These are phyloP conservation scores for Pteruthius melanotis DNA, from an alignment of 2,113 vertebrate species.

Conservation along the genomic window DNA sequence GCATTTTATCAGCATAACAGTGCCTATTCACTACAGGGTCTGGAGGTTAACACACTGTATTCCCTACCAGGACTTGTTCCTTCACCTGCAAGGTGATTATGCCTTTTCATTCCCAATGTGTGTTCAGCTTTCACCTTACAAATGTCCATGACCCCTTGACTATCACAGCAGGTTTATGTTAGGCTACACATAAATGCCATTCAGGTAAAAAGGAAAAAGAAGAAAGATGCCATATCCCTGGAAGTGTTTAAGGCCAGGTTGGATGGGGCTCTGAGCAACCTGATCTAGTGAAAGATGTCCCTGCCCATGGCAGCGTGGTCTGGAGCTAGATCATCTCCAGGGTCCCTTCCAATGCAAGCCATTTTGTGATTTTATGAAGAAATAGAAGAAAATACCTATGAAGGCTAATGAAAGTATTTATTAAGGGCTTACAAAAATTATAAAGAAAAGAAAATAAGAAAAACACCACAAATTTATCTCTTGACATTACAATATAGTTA, in stretches of 20 bases:
- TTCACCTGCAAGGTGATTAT: not conserved
- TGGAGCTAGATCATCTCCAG: not conserved
- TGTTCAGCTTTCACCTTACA: fast-evolving
- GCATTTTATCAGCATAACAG: not conserved
- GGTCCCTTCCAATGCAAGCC: not conserved
- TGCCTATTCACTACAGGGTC: not conserved
- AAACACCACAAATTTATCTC: not conserved
- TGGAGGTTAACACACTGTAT: not conserved
- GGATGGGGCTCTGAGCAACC: not conserved
- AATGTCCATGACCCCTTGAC: not conserved
- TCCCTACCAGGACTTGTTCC: not conserved
- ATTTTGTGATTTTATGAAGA: not conserved
- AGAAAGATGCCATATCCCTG: not conserved
- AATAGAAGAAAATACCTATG: not conserved
- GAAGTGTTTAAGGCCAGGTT: not conserved
- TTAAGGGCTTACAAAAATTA: not conserved
- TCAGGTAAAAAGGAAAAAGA: not conserved
- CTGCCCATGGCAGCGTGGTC: not conserved
- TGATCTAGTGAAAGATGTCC: not conserved
- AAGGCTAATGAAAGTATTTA: not conserved
- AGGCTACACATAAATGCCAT: not conserved
- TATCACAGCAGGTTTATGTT: not conserved
- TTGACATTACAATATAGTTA: not conserved
- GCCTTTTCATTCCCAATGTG: not conserved
- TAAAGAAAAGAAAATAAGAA: not conserved